Conservation (phyloP, 2,888 invertebrate species). For the Pseudoips prasinana region DNA sequence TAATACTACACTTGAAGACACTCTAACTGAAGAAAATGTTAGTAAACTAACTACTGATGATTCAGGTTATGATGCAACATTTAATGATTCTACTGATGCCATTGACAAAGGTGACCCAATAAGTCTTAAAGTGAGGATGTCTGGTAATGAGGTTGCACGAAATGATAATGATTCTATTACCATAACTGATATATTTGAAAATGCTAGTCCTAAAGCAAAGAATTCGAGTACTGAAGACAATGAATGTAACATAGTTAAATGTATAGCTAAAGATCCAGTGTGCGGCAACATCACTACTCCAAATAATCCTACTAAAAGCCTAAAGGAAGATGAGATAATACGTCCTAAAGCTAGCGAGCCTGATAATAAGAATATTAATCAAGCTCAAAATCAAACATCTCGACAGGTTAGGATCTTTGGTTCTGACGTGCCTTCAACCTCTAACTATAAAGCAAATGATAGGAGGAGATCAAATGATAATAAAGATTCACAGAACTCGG, state of each 20-base stretch:
- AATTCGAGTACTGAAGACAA: background rate
- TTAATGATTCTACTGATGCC: conserved; percentile 21
- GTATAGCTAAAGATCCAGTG: too few species aligned
- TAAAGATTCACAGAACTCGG: conserved; percentile 5
- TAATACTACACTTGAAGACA: conserved; percentile 57
- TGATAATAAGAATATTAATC: too few species aligned
- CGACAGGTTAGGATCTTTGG: too few species aligned
- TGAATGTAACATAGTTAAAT: too few species aligned
- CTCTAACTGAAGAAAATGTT: conserved; percentile 52
- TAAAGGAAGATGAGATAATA: too few species aligned
- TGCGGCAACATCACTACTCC: too few species aligned
- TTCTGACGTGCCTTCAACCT: conserved; percentile 6
- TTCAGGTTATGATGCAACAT: conserved; percentile 34
- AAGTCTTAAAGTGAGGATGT: background rate
- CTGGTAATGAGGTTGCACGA: too few species aligned
- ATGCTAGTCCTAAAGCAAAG: background rate
- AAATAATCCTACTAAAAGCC: too few species aligned
- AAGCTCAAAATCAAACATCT: too few species aligned
- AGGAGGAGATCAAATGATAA: conserved; percentile 2
- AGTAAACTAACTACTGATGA: conserved; percentile 33
- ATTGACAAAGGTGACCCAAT: background rate
- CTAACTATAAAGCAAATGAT: conserved; percentile 1
- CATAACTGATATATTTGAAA: too few species aligned
- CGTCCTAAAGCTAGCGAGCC: too few species aligned
- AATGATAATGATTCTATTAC: conserved; percentile 9